phyloP scores from a whole-genome alignment of 2,113 vertebrate genomes.

The Greenwoodochromis staneri region DNA sequence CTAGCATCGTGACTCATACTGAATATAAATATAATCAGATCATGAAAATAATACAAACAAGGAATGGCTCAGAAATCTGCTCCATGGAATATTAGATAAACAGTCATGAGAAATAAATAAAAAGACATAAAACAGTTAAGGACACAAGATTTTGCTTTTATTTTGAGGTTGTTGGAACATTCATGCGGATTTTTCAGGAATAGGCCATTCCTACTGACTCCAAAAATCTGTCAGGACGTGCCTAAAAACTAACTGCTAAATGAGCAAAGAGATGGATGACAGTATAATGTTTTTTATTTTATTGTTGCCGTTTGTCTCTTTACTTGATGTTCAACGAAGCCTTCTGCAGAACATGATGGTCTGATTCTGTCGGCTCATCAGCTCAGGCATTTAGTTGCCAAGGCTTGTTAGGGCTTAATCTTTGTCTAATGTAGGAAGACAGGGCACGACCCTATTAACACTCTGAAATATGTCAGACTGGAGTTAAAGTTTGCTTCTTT shows the following conservation, averaged over 20 bases:
- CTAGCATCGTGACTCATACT: neutral
- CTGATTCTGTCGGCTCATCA: neutral
- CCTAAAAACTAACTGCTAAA: neutral
- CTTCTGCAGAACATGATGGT: neutral
- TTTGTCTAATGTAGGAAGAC: neutral
- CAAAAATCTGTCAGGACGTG: neutral
- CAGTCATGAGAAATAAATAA: neutral
- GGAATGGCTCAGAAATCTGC: neutral
- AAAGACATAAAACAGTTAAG: neutral
- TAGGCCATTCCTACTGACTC: neutral
- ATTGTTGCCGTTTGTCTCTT: neutral
- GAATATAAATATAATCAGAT: neutral
- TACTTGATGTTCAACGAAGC: neutral
- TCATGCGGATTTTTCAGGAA: neutral
- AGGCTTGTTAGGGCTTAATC: neutral
- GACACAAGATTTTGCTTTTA: neutral
- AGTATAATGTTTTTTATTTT: neutral
- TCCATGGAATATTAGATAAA: neutral
- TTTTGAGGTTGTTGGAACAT: neutral
- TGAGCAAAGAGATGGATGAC: neutral
- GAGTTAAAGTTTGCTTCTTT: neutral
- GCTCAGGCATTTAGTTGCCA: neutral
- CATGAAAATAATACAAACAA: neutral
- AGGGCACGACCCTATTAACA: neutral
- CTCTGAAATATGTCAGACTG: neutral